A percentile compares a stretch with the other conserved stretches of the same genome.
phyloP scores from a whole-genome alignment of 2,888 invertebrate species.

The Dryadula phaetusa region DNA sequence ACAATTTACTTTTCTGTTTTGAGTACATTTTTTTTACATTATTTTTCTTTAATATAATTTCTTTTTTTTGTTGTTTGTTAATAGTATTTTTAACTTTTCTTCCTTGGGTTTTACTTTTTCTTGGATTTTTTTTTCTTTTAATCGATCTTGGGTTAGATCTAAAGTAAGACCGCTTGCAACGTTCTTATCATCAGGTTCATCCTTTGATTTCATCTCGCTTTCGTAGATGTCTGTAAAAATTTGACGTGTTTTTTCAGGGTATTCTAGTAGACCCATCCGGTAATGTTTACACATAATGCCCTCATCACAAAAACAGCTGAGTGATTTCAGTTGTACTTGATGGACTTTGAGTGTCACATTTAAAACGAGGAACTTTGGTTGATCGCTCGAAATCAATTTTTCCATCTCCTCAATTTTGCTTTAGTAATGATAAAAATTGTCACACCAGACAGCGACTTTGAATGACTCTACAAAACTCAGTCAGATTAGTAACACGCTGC shows the following conservation, averaged over 20 bases:
- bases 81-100: no score
- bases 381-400: no score
- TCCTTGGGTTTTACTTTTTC: neutral
- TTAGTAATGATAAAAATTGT: conserved; percentile 4
- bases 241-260: neutral
- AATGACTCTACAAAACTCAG: conserved; percentile 1
- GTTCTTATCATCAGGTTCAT: neutral
- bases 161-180: neutral
- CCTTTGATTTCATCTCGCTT: no score
- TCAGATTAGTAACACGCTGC: conserved; percentile 1
- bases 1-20: no score
- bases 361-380: neutral
- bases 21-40: neutral
- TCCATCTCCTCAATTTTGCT: neutral
- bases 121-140: no score
- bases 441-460: conserved; percentile 1
- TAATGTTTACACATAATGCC: neutral
- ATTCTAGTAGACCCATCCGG: neutral
- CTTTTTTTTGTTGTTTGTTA: no score
- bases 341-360: neutral
- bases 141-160: no score
- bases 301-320: neutral
- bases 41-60: no score
- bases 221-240: no score
- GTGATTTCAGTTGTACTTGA: conserved; percentile 2